Evolutionary conservation across 2,888 invertebrate species (phyloP).

Genomic region (Camptogramma bilineatum): DNA sequence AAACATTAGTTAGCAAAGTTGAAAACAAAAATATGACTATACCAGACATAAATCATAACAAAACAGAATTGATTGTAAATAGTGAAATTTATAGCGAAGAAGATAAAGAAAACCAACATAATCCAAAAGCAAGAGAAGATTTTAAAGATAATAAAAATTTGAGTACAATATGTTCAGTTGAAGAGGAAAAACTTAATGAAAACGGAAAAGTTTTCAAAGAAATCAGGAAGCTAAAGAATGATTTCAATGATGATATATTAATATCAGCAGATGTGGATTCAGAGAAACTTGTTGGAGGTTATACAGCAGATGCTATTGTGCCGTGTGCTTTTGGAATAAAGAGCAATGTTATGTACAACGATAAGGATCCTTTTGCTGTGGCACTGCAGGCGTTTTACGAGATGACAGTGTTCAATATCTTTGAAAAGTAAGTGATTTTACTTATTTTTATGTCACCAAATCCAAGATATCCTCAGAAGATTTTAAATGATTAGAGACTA

Average conservation of each 20-base stretch:
- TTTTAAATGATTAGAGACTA: too few relatives aligned
- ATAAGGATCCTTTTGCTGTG: constrained; percentile 75
- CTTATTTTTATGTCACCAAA: background rate
- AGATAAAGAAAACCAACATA: constrained; percentile 18
- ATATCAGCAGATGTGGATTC: constrained; percentile 60
- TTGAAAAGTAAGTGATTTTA: constrained; percentile 73
- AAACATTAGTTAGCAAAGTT: constrained; percentile 1
- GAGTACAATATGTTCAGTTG: background rate
- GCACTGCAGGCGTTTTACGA: constrained; percentile 79
- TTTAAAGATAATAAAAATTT: background rate
- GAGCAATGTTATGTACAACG: constrained; percentile 76
- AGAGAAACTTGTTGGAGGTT: constrained; percentile 75
- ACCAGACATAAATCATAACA: background rate
- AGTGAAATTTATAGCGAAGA: background rate
- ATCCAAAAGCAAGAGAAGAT: constrained; percentile 1
- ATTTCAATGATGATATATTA: constrained; percentile 25
- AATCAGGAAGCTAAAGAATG: constrained; percentile 10
- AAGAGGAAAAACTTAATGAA: background rate
- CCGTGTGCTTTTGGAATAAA: constrained; percentile 79
- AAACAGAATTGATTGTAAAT: background rate
- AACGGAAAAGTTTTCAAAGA: background rate
- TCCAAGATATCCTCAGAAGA: too few relatives aligned
- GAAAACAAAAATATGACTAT: constrained; percentile 1
- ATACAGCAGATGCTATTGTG: constrained; percentile 80
- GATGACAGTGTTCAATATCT: constrained; percentile 70